Conservation (phyloP, 2,797 vertebrate species). For the Takifugu ocellatus region DNA sequence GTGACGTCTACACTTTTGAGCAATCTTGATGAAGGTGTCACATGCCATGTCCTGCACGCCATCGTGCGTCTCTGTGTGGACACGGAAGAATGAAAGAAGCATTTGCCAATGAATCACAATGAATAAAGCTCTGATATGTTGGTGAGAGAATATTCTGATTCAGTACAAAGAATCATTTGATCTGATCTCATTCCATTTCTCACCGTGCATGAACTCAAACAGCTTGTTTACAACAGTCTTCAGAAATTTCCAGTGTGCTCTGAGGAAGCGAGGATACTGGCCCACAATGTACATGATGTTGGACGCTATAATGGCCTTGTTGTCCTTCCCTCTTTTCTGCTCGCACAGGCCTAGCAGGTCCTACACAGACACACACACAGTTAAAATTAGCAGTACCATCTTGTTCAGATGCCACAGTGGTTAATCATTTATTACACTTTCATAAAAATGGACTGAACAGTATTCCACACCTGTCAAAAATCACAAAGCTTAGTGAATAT, state of each 20-base stretch:
- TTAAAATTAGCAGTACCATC: neutral
- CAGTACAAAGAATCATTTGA: no score
- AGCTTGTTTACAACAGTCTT: constrained; percentile 98
- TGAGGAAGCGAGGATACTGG: constrained; percentile 93
- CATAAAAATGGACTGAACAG: neutral
- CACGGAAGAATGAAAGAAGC: no score
- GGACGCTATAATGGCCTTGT: constrained; percentile 97
- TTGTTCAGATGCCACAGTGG: no score
- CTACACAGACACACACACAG: constrained; percentile 54
- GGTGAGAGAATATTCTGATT: neutral
- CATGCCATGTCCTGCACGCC: constrained; percentile 99
- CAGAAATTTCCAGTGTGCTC: constrained; percentile 97
- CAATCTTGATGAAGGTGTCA: constrained; percentile 97
- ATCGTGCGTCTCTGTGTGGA: constrained; percentile 87
- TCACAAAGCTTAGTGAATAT: no score
- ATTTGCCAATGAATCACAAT: neutral
- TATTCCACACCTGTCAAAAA: no score
- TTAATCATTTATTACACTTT: neutral
- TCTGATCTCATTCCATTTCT: constrained; percentile 30
- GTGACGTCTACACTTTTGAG: constrained; percentile 93
- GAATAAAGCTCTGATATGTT: neutral
- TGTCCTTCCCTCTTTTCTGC: constrained; percentile 97
- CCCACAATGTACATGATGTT: constrained; percentile 99
- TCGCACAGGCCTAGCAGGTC: constrained; percentile 95
- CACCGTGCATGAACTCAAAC: constrained; percentile 98